A percentile compares a stretch with the other conserved stretches of the same genome.
These are phyloP conservation scores for Nematopogon swammerdamellus DNA, from an alignment of 2,888 invertebrate species.

Conservation along the genomic window DNA sequence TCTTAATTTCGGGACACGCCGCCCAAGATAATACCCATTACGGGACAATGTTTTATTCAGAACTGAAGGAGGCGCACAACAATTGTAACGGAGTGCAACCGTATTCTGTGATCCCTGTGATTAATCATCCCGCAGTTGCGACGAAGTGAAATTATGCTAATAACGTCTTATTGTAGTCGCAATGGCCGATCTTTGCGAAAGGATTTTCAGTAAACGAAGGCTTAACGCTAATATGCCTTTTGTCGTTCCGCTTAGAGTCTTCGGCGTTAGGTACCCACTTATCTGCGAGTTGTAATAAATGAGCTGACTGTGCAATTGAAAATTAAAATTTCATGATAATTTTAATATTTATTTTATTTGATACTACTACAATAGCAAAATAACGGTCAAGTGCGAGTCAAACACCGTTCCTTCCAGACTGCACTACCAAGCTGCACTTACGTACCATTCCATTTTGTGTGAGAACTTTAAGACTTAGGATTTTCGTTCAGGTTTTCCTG, in stretches of 20 bases:
- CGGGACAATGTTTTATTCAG: not conserved
- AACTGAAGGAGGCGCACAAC: not conserved
- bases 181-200: conserved; percentile 33
- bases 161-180: conserved; percentile 31
- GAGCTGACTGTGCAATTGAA: no score
- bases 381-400: no score
- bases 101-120: conserved; percentile 29
- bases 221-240: conserved; percentile 21
- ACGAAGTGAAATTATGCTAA: conserved; percentile 53
- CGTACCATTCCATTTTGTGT: no score
- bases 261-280: no score
- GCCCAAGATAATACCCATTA: not conserved
- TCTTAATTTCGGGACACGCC: not conserved
- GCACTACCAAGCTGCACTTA: no score
- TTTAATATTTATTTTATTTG: no score
- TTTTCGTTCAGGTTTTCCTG: no score
- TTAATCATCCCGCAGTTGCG: conserved; percentile 52
- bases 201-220: conserved; percentile 22
- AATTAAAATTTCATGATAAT: no score
- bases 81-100: not conserved
- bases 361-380: no score
- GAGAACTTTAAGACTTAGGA: no score
- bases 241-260: not conserved
- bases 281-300: no score
- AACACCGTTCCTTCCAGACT: no score